phyloP scores from a whole-genome alignment of 2,888 invertebrate genomes.

The Operophtera brumata region DNA sequence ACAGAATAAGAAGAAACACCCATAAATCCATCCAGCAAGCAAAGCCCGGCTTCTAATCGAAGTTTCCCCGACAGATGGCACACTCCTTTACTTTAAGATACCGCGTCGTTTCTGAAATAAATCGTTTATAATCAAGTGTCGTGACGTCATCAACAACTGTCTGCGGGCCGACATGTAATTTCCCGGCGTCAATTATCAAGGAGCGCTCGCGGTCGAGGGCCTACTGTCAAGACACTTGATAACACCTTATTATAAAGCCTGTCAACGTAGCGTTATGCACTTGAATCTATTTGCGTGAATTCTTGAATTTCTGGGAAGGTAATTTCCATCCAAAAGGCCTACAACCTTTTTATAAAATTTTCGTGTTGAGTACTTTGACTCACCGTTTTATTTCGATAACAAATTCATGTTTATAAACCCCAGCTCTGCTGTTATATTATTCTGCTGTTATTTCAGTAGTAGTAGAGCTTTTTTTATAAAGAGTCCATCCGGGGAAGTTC shows the following conservation, averaged over 20 bases:
- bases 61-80: conserved; percentile 28
- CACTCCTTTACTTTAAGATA: conserved; percentile 23
- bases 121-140: conserved; percentile 78
- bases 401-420: too few relatives aligned
- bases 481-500: too few relatives aligned
- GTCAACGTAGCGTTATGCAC: conserved; percentile 26
- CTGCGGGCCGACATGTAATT: conserved; percentile 76
- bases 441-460: too few relatives aligned
- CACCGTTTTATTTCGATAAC: too few relatives aligned
- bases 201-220: conserved; percentile 63
- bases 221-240: conserved; percentile 66
- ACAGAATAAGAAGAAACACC: too few relatives aligned
- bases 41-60: conserved; percentile 19
- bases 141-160: conserved; percentile 80
- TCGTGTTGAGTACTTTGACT: too few relatives aligned
- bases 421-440: too few relatives aligned
- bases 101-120: conserved; percentile 67
- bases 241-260: conserved; percentile 57
- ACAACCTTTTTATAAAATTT: neutral
- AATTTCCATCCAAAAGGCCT: neutral
- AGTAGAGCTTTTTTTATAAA: too few relatives aligned
- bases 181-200: conserved; percentile 78
- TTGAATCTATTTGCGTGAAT: conserved; percentile 5
- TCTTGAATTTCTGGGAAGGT: conserved; percentile 1
- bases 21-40: conserved; percentile 9